Percentiles rank a stretch among this genome's conserved stretches.
Evolutionary conservation across 2,888 invertebrate genomes (phyloP).

Genomic region (Gandaritis pyraliata): DNA sequence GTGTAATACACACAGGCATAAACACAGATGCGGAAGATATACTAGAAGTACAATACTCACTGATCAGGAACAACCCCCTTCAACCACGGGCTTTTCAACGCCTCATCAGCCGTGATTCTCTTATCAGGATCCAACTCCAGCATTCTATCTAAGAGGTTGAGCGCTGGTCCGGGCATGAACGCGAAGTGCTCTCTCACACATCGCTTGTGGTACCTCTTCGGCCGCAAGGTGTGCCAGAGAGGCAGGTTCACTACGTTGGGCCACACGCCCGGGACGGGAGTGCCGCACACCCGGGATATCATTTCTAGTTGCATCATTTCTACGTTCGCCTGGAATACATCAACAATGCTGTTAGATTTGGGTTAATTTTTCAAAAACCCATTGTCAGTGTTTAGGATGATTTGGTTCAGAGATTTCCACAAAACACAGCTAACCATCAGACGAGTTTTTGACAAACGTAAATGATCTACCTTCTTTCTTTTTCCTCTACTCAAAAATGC

Average conservation of each 20-base stretch:
- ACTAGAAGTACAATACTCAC: constrained; percentile 81
- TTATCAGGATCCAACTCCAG: constrained; percentile 97
- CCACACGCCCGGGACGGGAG: constrained; percentile 98
- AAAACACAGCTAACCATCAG: no score
- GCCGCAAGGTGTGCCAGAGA: constrained; percentile 95
- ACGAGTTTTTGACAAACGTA: no score
- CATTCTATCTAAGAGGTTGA: constrained; percentile 97
- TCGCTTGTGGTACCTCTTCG: constrained; percentile 95
- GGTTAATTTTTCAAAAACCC: no score
- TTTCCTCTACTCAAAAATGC: no score
- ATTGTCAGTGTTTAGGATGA: no score
- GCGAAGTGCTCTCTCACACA: constrained; percentile 96
- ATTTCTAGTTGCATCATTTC: constrained; percentile 97
- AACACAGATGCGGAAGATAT: no score
- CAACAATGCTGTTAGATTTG: background rate
- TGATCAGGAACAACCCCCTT: constrained; percentile 95
- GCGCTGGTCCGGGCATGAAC: constrained; percentile 94
- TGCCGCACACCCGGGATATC: constrained; percentile 97
- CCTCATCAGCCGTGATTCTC: constrained; percentile 97
- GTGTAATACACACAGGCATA: no score
- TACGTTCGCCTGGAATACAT: constrained; percentile 90
- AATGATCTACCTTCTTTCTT: no score
- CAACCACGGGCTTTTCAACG: constrained; percentile 96
- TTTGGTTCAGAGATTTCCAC: no score
- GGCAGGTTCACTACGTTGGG: constrained; percentile 97